phyloP scores from a whole-genome alignment of 2,888 invertebrate genomes.

The Nemotelus nigrinus region DNA sequence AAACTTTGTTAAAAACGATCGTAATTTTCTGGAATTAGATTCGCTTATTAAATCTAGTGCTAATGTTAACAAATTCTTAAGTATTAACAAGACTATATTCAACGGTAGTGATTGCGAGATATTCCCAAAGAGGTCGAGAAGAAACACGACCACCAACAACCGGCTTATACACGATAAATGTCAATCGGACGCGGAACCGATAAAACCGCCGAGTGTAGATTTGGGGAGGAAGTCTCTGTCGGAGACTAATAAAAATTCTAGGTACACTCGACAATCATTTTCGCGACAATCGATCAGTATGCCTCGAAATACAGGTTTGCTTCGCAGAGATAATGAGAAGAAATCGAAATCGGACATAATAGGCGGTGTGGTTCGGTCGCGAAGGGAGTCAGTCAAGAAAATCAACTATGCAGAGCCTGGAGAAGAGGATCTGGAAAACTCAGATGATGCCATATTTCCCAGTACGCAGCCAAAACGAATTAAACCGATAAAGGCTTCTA shows the following conservation, averaged over 20 bases:
- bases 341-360: background rate
- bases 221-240: slow-evolving; percentile 24
- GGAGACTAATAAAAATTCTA: background rate
- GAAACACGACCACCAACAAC: slow-evolving; percentile 16
- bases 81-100: slow-evolving; percentile 63
- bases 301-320: background rate
- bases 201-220: slow-evolving; percentile 6
- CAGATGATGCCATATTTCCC: slow-evolving; percentile 47
- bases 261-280: slow-evolving; percentile 37
- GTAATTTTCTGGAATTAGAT: slow-evolving; percentile 80
- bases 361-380: slow-evolving; percentile 59
- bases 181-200: slow-evolving; percentile 1
- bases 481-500: background rate
- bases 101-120: slow-evolving; percentile 33
- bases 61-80: slow-evolving; percentile 76
- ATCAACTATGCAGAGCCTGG: slow-evolving; percentile 52
- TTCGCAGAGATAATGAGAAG: background rate
- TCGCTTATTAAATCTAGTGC: slow-evolving; percentile 74
- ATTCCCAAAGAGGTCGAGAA: slow-evolving; percentile 33
- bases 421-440: slow-evolving; percentile 52
- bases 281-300: slow-evolving; percentile 31
- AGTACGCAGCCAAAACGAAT: slow-evolving; percentile 33
- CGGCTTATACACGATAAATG: slow-evolving; percentile 14
- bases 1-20: slow-evolving; percentile 77
- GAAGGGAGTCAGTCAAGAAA: slow-evolving; percentile 54